A percentile compares a stretch with the other conserved stretches of the same genome.
Conservation (phyloP, 2,888 invertebrate genomes). For the Cephonodes hylas region DNA sequence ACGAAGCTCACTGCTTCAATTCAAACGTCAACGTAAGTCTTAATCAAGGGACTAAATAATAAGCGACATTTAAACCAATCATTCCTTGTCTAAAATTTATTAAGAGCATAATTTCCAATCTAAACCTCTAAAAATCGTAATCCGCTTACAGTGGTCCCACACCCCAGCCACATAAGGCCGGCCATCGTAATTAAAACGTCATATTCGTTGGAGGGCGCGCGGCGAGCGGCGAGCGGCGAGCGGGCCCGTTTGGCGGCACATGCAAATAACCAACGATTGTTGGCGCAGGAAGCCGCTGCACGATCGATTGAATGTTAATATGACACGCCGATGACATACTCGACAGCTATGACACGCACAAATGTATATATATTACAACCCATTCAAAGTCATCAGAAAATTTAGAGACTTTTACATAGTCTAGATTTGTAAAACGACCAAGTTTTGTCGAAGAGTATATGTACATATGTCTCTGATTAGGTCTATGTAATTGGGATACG, state of each 20-base stretch:
- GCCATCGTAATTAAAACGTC: slow-evolving; percentile 76
- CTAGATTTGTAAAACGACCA: too few relatives aligned
- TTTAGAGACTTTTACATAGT: too few relatives aligned
- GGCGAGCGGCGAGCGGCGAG: slow-evolving; percentile 24
- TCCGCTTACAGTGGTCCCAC: slow-evolving; percentile 27
- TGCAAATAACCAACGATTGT: slow-evolving; percentile 53
- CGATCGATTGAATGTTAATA: slow-evolving; percentile 33
- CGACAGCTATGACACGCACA: background rate
- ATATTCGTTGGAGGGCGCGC: slow-evolving; percentile 59
- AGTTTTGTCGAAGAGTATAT: too few relatives aligned
- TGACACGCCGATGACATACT: background rate
- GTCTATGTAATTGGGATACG: too few relatives aligned
- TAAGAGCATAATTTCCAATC: too few relatives aligned
- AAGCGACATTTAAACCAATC: too few relatives aligned
- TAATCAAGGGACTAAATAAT: too few relatives aligned
- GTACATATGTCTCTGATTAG: too few relatives aligned
- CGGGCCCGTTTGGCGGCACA: slow-evolving; percentile 48
- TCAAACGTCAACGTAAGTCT: too few relatives aligned
- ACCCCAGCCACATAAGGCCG: slow-evolving; percentile 37
- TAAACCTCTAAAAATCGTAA: background rate
- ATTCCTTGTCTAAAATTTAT: too few relatives aligned
- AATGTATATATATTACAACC: background rate
- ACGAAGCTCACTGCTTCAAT: too few relatives aligned
- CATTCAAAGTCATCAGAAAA: background rate
- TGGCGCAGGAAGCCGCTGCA: slow-evolving; percentile 32